Evolutionary conservation across 1,140 invertebrate genomes (phyloP).

Genomic region (Lepidurus apus): DNA sequence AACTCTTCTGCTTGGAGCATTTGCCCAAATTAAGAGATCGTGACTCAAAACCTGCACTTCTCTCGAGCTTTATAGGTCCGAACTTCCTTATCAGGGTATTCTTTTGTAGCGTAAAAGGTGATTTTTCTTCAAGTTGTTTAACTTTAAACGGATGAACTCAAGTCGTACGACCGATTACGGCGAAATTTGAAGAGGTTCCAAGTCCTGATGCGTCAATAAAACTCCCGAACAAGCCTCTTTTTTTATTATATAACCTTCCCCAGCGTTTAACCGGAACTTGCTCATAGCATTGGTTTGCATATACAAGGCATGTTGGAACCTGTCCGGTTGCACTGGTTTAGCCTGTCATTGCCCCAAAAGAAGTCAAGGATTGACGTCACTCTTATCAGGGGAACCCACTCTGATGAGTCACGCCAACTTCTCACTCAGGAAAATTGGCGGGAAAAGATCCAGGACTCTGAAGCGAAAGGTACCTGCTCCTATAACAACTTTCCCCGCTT

Average conservation of each 20-base stretch:
- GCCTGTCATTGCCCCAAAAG: neutral
- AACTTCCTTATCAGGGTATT: neutral
- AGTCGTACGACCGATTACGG: too few species aligned
- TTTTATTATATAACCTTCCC: neutral
- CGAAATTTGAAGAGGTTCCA: too few species aligned
- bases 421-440: neutral
- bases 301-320: neutral
- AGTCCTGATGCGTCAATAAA: too few species aligned
- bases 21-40: constrained; percentile 14
- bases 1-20: neutral
- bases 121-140: too few species aligned
- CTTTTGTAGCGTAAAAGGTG: neutral
- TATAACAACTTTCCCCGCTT: too few species aligned
- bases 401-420: constrained; percentile 9
- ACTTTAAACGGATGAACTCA: too few species aligned
- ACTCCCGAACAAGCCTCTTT: too few species aligned
- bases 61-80: neutral
- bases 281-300: neutral
- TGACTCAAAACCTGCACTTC: neutral
- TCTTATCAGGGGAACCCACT: neutral
- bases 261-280: neutral
- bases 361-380: neutral
- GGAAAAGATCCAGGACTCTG: neutral
- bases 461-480: too few species aligned
- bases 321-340: neutral